A percentile compares a stretch with the other conserved stretches of the same genome.
These are phyloP conservation scores for Embidobia sp. DNA, from an alignment of 2,888 invertebrate species.

Conservation along the genomic window DNA sequence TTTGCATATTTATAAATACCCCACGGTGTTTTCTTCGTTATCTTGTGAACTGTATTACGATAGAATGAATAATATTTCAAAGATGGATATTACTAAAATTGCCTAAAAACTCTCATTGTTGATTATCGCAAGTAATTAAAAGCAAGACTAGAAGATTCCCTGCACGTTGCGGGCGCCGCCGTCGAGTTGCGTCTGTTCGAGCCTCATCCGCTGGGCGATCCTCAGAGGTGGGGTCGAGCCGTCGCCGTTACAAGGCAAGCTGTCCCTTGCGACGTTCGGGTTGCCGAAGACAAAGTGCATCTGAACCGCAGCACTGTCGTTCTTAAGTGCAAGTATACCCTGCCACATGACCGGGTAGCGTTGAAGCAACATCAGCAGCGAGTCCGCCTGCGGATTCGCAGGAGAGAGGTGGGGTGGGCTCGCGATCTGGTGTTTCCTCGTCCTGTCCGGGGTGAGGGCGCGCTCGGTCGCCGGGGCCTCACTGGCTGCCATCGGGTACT, in stretches of 20 bases:
- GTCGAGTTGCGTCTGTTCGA: constrained; percentile 97
- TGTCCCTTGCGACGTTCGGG: constrained; percentile 92
- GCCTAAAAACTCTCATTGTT: constrained; percentile 67
- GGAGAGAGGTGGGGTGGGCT: constrained; percentile 86
- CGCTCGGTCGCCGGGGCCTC: constrained; percentile 79
- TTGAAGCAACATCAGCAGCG: constrained; percentile 90
- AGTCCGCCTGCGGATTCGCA: constrained; percentile 92
- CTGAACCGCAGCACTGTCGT: constrained; percentile 98
- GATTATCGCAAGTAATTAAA: not conserved
- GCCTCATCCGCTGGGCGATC: constrained; percentile 98
- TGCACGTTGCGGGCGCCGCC: constrained; percentile 98
- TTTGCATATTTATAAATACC: too few relatives aligned
- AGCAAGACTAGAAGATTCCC: constrained; percentile 82
- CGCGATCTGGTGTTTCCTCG: constrained; percentile 82
- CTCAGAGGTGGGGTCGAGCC: constrained; percentile 92
- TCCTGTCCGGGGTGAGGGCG: constrained; percentile 83
- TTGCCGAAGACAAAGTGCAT: constrained; percentile 99
- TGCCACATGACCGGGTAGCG: constrained; percentile 99
- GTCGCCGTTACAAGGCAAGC: constrained; percentile 92
- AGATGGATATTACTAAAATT: too few relatives aligned
- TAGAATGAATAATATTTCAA: too few relatives aligned
- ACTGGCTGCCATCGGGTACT: constrained; percentile 79
- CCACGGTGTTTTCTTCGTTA: too few relatives aligned
- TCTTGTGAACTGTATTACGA: too few relatives aligned
- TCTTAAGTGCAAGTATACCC: constrained; percentile 96